Conservation (phyloP, 2,888 invertebrate species). For the Hemithea aestivaria region DNA sequence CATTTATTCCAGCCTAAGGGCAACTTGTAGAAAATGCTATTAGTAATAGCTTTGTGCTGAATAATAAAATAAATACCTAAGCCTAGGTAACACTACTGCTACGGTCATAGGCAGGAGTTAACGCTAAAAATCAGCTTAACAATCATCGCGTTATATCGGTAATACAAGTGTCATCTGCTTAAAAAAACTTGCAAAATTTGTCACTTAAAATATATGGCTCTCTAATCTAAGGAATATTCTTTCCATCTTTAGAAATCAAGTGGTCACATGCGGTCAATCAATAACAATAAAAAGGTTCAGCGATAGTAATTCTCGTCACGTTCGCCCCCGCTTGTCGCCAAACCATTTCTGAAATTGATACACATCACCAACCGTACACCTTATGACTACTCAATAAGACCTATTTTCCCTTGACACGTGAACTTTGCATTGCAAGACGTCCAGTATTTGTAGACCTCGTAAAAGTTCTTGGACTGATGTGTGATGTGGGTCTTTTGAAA, state of each 20-base stretch:
- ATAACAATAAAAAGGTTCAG: conserved; percentile 66
- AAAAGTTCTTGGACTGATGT: neutral
- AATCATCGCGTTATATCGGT: no score
- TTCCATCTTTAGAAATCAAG: conserved; percentile 33
- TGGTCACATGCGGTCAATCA: conserved; percentile 58
- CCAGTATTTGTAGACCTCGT: conserved; percentile 43
- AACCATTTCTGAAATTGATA: conserved; percentile 74
- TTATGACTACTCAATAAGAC: conserved; percentile 36
- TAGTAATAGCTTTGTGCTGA: no score
- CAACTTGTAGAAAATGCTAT: no score
- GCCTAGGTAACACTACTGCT: no score
- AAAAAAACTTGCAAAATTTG: no score
- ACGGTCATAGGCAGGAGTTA: no score
- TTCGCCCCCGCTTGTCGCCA: conserved; percentile 62
- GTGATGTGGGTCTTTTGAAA: conserved; percentile 19
- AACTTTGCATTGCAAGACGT: conserved; percentile 17
- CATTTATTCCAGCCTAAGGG: no score
- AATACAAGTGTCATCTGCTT: no score
- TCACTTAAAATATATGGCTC: no score
- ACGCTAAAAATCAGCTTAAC: no score
- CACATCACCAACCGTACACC: conserved; percentile 44
- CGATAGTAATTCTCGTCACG: conserved; percentile 67
- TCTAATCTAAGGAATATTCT: neutral
- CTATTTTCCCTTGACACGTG: conserved; percentile 27
- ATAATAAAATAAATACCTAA: no score